Evolutionary conservation across 2,888 invertebrate genomes (phyloP).

Genomic region (Hirtodrosophila trivittata): DNA sequence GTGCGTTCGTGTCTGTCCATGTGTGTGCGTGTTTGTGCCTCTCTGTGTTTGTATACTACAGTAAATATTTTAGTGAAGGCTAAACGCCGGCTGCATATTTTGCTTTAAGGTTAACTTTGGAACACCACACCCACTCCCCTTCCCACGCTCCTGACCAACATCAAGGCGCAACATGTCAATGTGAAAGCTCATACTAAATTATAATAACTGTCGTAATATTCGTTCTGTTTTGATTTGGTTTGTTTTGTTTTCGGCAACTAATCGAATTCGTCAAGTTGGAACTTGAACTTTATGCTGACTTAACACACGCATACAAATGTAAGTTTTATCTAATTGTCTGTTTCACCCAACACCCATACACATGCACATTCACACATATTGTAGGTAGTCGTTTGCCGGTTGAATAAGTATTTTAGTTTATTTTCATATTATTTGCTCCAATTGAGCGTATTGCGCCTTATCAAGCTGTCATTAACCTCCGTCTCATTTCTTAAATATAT

Average conservation of each 20-base stretch:
- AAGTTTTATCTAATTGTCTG: no score
- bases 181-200: no score
- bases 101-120: conserved; percentile 31
- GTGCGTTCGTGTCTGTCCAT: conserved; percentile 1
- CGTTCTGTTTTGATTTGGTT: no score
- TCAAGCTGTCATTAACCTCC: conserved; percentile 51
- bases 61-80: conserved; percentile 39
- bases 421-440: conserved; percentile 24
- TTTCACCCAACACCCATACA: no score
- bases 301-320: no score
- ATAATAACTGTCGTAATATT: no score
- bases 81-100: conserved; percentile 55
- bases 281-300: conserved; percentile 1
- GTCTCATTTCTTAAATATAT: no score
- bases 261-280: background rate
- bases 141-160: background rate
- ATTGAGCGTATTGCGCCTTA: conserved; percentile 33
- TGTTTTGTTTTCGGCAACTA: conserved; percentile 1
- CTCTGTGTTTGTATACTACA: no score
- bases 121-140: conserved; percentile 7
- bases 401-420: no score
- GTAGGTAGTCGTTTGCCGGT: no score
- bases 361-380: no score
- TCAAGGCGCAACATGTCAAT: conserved; percentile 27
- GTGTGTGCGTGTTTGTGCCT: no score